Evolutionary conservation across 2,113 vertebrate species (phyloP).

Genomic region (Scomber scombrus): DNA sequence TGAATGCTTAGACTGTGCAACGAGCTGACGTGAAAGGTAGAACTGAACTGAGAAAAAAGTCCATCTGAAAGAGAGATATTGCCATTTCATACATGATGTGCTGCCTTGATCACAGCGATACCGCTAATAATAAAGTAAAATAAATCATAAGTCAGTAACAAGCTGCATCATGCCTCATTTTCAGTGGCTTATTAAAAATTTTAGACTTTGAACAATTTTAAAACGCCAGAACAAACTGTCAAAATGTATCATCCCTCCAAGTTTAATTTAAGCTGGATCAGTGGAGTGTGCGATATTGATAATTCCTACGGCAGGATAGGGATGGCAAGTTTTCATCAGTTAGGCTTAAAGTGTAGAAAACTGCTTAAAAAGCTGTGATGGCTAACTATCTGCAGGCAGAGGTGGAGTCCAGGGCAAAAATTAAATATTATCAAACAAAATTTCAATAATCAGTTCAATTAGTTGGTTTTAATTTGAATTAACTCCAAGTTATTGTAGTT

Average conservation of each 20-base stretch:
- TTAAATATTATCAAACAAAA: neutral
- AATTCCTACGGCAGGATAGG: constrained; percentile 9
- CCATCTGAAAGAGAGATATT: constrained; percentile 10
- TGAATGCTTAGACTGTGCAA: constrained; percentile 35
- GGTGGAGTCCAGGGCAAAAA: neutral
- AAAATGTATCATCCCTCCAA: neutral
- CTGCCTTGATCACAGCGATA: neutral
- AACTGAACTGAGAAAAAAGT: neutral
- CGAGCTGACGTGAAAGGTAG: constrained; percentile 10
- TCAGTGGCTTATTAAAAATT: constrained; percentile 1
- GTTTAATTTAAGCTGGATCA: constrained; percentile 5
- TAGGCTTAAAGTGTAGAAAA: neutral
- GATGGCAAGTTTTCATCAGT: neutral
- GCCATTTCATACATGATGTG: constrained; percentile 9
- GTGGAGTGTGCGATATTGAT: constrained; percentile 17
- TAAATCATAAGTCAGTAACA: neutral
- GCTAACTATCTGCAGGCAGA: neutral
- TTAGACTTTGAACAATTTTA: constrained; percentile 1
- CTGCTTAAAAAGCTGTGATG: neutral
- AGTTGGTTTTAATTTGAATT: no score
- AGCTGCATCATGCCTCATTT: constrained; percentile 18
- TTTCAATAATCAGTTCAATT: no score
- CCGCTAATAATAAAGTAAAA: neutral
- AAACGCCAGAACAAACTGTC: neutral
- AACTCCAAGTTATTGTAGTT: no score